These are phyloP conservation scores for Hylomyscus alleni DNA, from an alignment of 2,797 vertebrate genomes.

Conservation along the genomic window DNA sequence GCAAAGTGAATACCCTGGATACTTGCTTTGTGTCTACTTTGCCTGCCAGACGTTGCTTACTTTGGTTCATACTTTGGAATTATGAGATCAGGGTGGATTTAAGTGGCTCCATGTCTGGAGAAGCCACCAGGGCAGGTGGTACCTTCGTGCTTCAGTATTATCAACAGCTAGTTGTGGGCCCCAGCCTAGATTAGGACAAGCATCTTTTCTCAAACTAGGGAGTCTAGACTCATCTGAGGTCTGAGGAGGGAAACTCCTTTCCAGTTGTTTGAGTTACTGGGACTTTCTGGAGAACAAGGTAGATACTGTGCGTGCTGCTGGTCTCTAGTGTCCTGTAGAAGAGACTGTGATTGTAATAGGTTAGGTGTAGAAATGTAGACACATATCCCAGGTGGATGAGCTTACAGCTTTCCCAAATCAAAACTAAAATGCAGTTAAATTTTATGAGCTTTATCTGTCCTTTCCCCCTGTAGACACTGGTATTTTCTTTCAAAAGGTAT, in stretches of 20 bases:
- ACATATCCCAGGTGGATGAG: constrained; percentile 43
- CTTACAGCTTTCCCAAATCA: constrained; percentile 65
- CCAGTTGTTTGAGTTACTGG: neutral
- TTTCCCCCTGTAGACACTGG: constrained; percentile 43
- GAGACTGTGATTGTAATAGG: neutral
- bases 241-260: neutral
- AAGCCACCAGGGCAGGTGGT: neutral
- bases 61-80: neutral
- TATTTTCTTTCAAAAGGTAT: constrained; percentile 67
- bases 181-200: neutral
- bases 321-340: neutral
- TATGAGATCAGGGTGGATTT: neutral
- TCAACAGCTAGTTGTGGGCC: neutral
- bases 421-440: constrained; percentile 70
- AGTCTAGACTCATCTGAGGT: neutral
- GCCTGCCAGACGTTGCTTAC: neutral
- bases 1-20: neutral
- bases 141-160: neutral
- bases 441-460: constrained; percentile 65
- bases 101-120: neutral
- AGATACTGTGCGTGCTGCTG: too few species aligned
- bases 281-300: neutral
- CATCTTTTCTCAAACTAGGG: neutral
- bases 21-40: neutral
- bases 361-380: neutral